Evolutionary conservation across 2,888 invertebrate genomes (phyloP), one percentile per base, ranked within the genome.

Genomic region (Troides oblongomaculatus): DNA sequence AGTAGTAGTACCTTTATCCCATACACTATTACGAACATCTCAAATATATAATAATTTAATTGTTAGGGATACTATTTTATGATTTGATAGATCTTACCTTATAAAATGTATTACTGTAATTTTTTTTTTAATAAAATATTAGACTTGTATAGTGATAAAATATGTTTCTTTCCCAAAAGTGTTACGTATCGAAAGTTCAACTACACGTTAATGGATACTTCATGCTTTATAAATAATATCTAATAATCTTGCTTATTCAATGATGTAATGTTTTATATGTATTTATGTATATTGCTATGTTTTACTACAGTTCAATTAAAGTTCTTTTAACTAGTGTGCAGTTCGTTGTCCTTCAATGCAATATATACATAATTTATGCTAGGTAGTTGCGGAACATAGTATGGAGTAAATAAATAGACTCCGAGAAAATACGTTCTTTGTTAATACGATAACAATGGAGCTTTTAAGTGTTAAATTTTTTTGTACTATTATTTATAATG

Each of bases 311-410:
- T 4, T 50, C 59, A 59, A 8, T 60, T 50, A 60, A 60, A 50
- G 25, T 30, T 50, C 21, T 50, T 65, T 66, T 25, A 50, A 66
- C 65, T 58, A 18, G n/a, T 6, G 30, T 62, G 23, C 25, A 60
- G 66, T 50, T 56, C 53, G 39, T 61, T 43, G 56, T 30, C n/a
- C 66, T 39, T 66, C 56, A 17, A 25, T 14, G 10, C 57, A 8
- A 58, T 58, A 57, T 58, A 61, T 25, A 62, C 23, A 17, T 17
- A n/a, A 56, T 36, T 21, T 56, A 53, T 18, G 14, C 30, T 12
- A 57, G n/a, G 10, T 57, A 57, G n/a, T 57, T 57, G 50, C 18
- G 50, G 50, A 50, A 50, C 50, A 5, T 17, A 14, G 50, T 14
- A 5, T 17, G 50, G 18, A 5, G 5, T 17, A 50, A 50, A 17